These are phyloP conservation scores for Sweltsa coloradensis DNA, from an alignment of 1,140 invertebrate species.

Conservation along the genomic window DNA sequence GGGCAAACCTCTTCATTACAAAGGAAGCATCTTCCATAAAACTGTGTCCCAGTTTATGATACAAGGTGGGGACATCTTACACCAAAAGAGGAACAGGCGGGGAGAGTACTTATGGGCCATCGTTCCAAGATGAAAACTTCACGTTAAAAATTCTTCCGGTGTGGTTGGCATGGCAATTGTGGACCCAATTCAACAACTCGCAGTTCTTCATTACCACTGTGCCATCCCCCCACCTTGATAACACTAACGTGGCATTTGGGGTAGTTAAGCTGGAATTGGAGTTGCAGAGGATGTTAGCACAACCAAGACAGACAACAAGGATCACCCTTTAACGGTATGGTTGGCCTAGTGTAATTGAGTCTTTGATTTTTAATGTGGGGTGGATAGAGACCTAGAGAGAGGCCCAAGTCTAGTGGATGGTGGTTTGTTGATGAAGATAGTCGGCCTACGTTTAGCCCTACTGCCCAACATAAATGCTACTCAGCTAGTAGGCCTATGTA, in stretches of 20 bases:
- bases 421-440: no score
- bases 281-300: constrained; percentile 51
- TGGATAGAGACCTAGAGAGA: no score
- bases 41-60: constrained; percentile 65
- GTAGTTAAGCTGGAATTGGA: constrained; percentile 54
- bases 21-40: constrained; percentile 62
- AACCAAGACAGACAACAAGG: constrained; percentile 38
- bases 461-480: no score
- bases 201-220: constrained; percentile 91
- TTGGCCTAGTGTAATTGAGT: background rate
- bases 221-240: constrained; percentile 73
- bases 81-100: constrained; percentile 74
- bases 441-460: no score
- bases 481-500: no score
- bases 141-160: constrained; percentile 30
- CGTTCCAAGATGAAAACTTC: constrained; percentile 88
- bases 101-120: constrained; percentile 84
- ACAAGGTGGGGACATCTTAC: constrained; percentile 73
- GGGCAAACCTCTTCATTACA: constrained; percentile 61
- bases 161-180: constrained; percentile 85
- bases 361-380: background rate
- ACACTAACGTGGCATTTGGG: constrained; percentile 85
- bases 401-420: no score
- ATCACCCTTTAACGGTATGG: constrained; percentile 40
- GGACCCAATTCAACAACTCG: constrained; percentile 80